Conservation (phyloP, 2,797 vertebrate genomes). For the Enteromius thamalakanensis region DNA sequence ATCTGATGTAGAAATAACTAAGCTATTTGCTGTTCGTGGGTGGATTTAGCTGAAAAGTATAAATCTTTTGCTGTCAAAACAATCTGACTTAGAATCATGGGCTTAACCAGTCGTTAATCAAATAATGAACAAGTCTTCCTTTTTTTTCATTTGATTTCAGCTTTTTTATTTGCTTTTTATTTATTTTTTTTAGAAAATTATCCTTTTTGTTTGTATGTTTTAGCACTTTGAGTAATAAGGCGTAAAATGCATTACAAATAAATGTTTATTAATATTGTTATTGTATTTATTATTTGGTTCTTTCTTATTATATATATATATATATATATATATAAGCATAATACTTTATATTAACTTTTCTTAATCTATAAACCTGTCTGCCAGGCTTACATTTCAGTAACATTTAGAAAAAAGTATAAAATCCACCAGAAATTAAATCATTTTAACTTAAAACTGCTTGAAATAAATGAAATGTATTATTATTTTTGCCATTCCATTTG, state of each 20-base stretch:
- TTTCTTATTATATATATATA: too few relatives aligned
- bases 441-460: not conserved
- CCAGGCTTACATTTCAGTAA: not conserved
- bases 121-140: not conserved
- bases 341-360: not conserved
- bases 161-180: too few relatives aligned
- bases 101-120: not conserved
- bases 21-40: not conserved
- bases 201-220: not conserved
- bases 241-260: too few relatives aligned
- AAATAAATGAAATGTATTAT: not conserved
- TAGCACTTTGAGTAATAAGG: too few relatives aligned
- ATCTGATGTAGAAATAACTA: not conserved
- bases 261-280: too few relatives aligned
- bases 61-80: not conserved
- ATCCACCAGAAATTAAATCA: not conserved
- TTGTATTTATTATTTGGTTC: too few relatives aligned
- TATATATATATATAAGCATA: too few relatives aligned
- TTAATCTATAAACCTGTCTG: not conserved
- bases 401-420: not conserved
- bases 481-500: not conserved
- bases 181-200: not conserved
- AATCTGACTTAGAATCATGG: not conserved
- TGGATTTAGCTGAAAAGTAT: not conserved
- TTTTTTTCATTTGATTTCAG: slow-evolving; percentile 10